Evolutionary conservation across 2,113 vertebrate species (phyloP).

Genomic region (Nibea coibor): DNA sequence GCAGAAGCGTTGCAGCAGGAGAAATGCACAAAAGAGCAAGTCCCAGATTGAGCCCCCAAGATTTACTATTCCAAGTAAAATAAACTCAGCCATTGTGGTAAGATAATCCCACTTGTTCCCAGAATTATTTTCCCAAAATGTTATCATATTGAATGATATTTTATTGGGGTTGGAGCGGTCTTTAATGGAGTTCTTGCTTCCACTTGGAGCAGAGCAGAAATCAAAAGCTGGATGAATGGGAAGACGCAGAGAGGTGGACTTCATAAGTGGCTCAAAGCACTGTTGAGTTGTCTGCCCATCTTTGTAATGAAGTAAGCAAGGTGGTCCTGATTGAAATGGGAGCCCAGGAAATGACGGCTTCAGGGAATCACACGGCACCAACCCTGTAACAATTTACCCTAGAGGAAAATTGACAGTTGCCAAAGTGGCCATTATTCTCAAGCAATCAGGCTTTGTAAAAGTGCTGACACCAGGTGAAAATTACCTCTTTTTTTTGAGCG

Average conservation of each 20-base stretch:
- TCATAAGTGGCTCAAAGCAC: slow-evolving; percentile 43
- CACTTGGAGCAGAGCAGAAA: slow-evolving; percentile 46
- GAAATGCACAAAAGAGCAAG: not conserved
- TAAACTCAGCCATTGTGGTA: not conserved
- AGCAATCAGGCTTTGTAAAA: slow-evolving; percentile 64
- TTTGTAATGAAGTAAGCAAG: slow-evolving; percentile 75
- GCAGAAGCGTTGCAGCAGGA: not conserved
- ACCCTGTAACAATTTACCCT: slow-evolving; percentile 56
- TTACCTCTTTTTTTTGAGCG: slow-evolving; percentile 30
- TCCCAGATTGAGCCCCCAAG: not conserved
- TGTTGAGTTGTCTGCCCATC: slow-evolving; percentile 55
- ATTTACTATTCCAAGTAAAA: slow-evolving; percentile 13
- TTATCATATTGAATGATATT: not conserved
- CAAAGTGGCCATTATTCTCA: slow-evolving; percentile 69
- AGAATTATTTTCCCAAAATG: not conserved
- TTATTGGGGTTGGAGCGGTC: not conserved
- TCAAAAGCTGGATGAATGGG: slow-evolving; percentile 45
- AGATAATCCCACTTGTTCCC: not conserved
- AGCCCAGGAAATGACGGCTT: slow-evolving; percentile 64
- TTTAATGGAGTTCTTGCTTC: slow-evolving; percentile 4
- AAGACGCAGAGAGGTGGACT: slow-evolving; percentile 42
- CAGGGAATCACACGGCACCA: slow-evolving; percentile 48
- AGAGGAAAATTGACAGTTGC: slow-evolving; percentile 73
- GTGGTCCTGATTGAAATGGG: slow-evolving; percentile 73
- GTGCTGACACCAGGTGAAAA: slow-evolving; percentile 68